Evolutionary conservation across 2,888 invertebrate genomes (phyloP), one percentile per base, ranked within the genome.

Genomic region (Tetheella fluctuosa): DNA sequence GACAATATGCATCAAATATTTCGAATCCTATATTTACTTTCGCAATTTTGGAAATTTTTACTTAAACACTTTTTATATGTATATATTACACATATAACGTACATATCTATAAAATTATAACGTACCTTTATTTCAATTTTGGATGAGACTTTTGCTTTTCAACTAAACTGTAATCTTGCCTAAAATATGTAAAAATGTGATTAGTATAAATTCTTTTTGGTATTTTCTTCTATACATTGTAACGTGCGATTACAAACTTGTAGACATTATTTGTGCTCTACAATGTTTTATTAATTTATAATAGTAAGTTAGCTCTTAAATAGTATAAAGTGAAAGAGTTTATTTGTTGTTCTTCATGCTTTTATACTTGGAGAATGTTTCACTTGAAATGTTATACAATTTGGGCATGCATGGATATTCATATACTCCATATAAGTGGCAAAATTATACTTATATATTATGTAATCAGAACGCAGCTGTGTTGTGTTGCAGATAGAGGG

Each of bases 51-150:
- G 48, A 48, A 8, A 42, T 2, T 48, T 48, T 48, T 48, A 48
- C 48, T 42, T n/a, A 17, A 20, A 20, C 1, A 20, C 48, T 48
- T 20, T 48, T 20, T 20, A 7, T 48, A 8, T 20, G 7, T 2
- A 48, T 20, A 20, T 48, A 1, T 25, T 25, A 25, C 25, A 25
- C 13, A 3, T 34, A 0, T 48, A 48, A 48, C 48, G 6, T 48
- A 48, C 48, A 48, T 48, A 48, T 48, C 48, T 20, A 20, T 48
- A 48, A 48, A 48, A 2, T n/a, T 39, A n/a, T 48, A 17, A 48
- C 17, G 7, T 17, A 17, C 48, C 48, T 48, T 20, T 20, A 48
- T 10, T 13, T 39, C 15, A 39, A 39, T 48, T 17, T 6, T 42
- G 42, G 17, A 42, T 42, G 42, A 1, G 17, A 10, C 48, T 20